Percentiles rank a stretch among this genome's conserved stretches.
Conservation (phyloP, 2,888 invertebrate genomes). For the Hemithea aestivaria region DNA sequence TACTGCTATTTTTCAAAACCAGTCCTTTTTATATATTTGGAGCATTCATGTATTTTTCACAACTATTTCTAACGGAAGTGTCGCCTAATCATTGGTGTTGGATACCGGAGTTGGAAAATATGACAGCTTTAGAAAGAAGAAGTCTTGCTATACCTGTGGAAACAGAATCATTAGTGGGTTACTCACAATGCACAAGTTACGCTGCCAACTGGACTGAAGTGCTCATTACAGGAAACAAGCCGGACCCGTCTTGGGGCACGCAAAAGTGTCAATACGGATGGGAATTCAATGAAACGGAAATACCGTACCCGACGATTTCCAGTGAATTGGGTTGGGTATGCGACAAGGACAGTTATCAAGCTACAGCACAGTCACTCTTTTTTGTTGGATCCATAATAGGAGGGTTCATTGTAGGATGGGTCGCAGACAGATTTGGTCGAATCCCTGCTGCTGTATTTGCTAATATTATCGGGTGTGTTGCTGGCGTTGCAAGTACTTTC, state of each 20-base stretch:
- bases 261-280: slow-evolving; percentile 50
- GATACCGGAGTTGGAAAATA: slow-evolving; percentile 43
- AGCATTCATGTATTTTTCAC: slow-evolving; percentile 41
- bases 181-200: slow-evolving; percentile 51
- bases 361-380: slow-evolving; percentile 54
- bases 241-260: slow-evolving; percentile 40
- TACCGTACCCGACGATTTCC: slow-evolving; percentile 56
- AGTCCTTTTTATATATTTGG: slow-evolving; percentile 45
- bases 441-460: slow-evolving; percentile 48
- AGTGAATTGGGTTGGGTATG: slow-evolving; percentile 63
- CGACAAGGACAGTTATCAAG: slow-evolving; percentile 53
- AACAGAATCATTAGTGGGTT: slow-evolving; percentile 39
- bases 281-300: slow-evolving; percentile 59
- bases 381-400: slow-evolving; percentile 58
- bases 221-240: slow-evolving; percentile 30
- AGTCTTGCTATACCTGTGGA: slow-evolving; percentile 41
- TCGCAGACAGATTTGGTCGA: slow-evolving; percentile 54
- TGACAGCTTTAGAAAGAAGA: slow-evolving; percentile 39
- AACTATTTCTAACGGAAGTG: slow-evolving; percentile 46
- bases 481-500: slow-evolving; percentile 46
- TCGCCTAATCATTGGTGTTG: slow-evolving; percentile 48
- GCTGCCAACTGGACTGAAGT: slow-evolving; percentile 53
- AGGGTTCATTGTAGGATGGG: slow-evolving; percentile 52
- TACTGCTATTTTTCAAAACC: slow-evolving; percentile 37
- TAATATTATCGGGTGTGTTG: slow-evolving; percentile 49